Evolutionary conservation across 2,113 vertebrate genomes (phyloP), one percentile per base, ranked within the genome.

Genomic region (Pomatostomus ruficeps): DNA sequence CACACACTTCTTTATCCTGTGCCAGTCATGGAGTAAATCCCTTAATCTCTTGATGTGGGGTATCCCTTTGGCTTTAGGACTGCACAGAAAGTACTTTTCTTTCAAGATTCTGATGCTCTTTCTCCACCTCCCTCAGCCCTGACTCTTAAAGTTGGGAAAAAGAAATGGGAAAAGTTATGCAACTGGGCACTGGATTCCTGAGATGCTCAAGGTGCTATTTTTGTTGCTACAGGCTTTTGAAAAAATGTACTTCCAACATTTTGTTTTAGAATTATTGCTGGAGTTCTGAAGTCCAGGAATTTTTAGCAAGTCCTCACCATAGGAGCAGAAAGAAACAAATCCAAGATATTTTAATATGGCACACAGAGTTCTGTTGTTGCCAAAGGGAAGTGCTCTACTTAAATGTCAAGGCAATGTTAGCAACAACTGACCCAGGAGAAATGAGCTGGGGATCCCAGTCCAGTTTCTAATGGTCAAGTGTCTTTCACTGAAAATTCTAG

Each of bases 211-310:
- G 82, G 94, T 86, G 79, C 95, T 96, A 95, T 97, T 97, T 97
- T 96, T 95, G 93, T 85, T 95, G 35, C 95, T 77, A 42, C 70
- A 93, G 68, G 63, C 95, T 95, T 95, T 91, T 93, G 35, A 94
- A 84, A 95, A 96, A 82, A 94, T 85, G 81, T 96, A 84, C 89
- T 97, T 96, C 93, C 93, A 97, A 91, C 83, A 93, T 96, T 93
- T 95, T 97, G 85, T 91, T 91, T 96, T 88, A 92, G 91, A 91
- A 92, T 95, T 95, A 94, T 74, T 95, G 78, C 91, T 96, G 94
- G 85, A 95, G 91, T 93, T 96, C 89, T 94, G 74, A 96, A 94
- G 96, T 92, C 88, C 95, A 96, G 88, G 91, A 96, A 95, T 97
- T 97, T 96, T 96, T 96, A 94, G 89, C 94, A 91, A 95, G 89